Evolutionary conservation across 2,888 invertebrate species (phyloP), one percentile per base, ranked within the genome.

Genomic region (Diplazon laetatorius): DNA sequence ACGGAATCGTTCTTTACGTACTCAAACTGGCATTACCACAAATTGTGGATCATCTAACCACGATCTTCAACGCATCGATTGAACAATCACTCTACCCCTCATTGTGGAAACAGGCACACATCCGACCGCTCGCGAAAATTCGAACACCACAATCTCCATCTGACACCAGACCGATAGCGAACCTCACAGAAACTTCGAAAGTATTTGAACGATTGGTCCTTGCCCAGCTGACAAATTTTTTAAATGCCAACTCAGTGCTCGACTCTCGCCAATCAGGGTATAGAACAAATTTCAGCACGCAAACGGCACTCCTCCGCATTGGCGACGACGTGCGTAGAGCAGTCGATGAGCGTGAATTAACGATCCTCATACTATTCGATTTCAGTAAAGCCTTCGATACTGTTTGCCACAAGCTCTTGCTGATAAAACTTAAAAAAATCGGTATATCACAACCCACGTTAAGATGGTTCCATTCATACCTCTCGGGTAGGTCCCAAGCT

Each of bases 361-460:
- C 76, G 6, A 44, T 69, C 0, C 10, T 59, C 2, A 42, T 76
- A 1, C 44, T 80, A 5, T 73, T 73, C 8, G 69, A 80, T 25
- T 60, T 75, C 14, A 48, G 48, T n/a, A 75, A 69, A 22, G 74
- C 3, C n/a, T n/a, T n/a, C n/a, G n/a, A n/a, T n/a, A n/a, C n/a
- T n/a, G n/a, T n/a, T n/a, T n/a, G n/a, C n/a, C n/a, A n/a, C n/a
- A n/a, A n/a, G n/a, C n/a, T n/a, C n/a, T n/a, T n/a, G n/a, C n/a
- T n/a, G n/a, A n/a, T n/a, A n/a, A n/a, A n/a, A n/a, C n/a, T n/a
- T n/a, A n/a, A n/a, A n/a, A n/a, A n/a, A n/a, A n/a, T n/a, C n/a
- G n/a, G n/a, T n/a, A n/a, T n/a, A n/a, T n/a, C n/a, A n/a, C n/a
- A n/a, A n/a, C n/a, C n/a, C n/a, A n/a, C n/a, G n/a, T n/a, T n/a